Conservation (phyloP, 2,113 vertebrate species). For the Myiozetetes cayanensis region DNA sequence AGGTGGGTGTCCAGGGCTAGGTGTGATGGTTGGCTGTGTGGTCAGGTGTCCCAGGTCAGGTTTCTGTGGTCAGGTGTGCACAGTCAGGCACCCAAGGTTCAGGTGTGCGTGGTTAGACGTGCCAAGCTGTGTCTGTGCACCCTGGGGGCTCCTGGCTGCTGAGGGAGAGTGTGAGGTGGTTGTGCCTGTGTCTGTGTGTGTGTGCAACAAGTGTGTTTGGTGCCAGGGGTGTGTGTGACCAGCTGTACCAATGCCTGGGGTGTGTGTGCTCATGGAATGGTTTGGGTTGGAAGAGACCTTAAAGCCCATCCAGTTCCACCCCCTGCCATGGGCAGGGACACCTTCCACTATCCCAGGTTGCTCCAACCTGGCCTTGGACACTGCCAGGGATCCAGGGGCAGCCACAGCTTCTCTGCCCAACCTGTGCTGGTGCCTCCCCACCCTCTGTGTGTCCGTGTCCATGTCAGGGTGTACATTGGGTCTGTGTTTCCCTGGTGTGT, state of each 20-base stretch:
- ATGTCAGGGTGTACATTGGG: not conserved
- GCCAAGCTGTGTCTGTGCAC: not conserved
- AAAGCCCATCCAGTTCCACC: rapidly evolving
- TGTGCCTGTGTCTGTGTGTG: not conserved
- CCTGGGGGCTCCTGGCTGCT: rapidly evolving
- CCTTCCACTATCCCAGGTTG: not conserved
- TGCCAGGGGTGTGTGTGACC: not conserved
- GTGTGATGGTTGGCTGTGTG: too few species aligned
- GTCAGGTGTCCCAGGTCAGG: rapidly evolving
- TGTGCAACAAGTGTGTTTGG: not conserved
- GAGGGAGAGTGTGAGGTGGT: not conserved
- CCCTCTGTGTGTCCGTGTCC: not conserved
- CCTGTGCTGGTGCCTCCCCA: not conserved
- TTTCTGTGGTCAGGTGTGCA: rapidly evolving
- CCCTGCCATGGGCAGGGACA: not conserved
- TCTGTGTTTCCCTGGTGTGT: not conserved
- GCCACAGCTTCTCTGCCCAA: not conserved
- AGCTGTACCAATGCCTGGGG: rapidly evolving
- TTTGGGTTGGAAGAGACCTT: not conserved
- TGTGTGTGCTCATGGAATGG: rapidly evolving
- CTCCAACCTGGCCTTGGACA: not conserved
- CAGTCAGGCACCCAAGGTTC: rapidly evolving
- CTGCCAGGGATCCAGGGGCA: not conserved
- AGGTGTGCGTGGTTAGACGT: rapidly evolving
- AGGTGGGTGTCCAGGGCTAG: rapidly evolving